Base-by-base conservation (phyloP, 2,888 invertebrate genomes). In the Rotaria macrura region DNA sequence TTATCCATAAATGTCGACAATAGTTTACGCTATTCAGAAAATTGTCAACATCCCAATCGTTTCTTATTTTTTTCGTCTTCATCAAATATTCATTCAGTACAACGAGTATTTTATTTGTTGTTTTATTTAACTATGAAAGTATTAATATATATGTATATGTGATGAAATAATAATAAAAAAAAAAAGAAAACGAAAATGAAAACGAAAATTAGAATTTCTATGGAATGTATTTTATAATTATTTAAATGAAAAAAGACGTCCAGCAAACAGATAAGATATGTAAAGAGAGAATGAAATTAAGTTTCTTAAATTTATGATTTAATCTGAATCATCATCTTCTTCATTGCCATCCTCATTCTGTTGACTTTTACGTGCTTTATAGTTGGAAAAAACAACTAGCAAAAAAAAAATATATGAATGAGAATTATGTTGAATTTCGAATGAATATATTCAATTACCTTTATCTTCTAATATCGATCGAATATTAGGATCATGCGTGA, bases 401-500 rank as follows among this genome's bases (percentile, higher is more conserved):
- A 52, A 20, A n/a, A 1, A 84, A 87, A n/a, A 34, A 49, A 34
- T 38, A 34, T 20, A 49, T 3, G 29, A 84, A 49, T 49, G 17
- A 14, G 12, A 49, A 49, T 17, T 49, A 17, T 49, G 12, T 17
- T 1, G 17, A 17, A 14, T 17, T 49, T 49, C 9, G 14, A 49
- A n/a, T n/a, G n/a, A n/a, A n/a, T n/a, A n/a, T n/a, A n/a, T n/a
- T n/a, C 49, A 40, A 47, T 84, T 87, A 90, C 90, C 88, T 87
- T 89, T 89, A 87, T 89, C 88, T 87, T 89, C 88, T 38, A 92
- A 87, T 25, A 90, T 55, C 25, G 90, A 90, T 40, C 90, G 90
- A 55, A 89, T 88, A 72, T 89, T 90, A 5, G 92, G 89, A 87
- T 92, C 92, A 87, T 91, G 91, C 17, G 93, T 91, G 52, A 93